Evolutionary conservation across 2,888 invertebrate species (phyloP).

Genomic region (Aelia acuminata): DNA sequence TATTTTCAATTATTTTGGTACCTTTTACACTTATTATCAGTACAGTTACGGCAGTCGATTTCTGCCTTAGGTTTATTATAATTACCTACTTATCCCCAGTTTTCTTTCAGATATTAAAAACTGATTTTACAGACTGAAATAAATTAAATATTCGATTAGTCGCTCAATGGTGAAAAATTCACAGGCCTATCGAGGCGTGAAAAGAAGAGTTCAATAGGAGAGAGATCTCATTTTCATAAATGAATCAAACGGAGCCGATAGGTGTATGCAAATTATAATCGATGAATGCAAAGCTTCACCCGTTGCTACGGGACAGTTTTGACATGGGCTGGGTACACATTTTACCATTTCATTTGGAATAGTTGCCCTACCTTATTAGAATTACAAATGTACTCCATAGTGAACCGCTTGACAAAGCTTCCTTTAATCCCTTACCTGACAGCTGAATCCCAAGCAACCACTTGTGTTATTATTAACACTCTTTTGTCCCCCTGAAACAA

Average conservation of each 20-base stretch:
- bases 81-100: background rate
- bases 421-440: conserved; percentile 45
- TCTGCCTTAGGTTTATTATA: background rate
- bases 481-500: conserved; percentile 27
- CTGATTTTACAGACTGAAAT: background rate
- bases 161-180: background rate
- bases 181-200: background rate
- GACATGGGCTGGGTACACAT: conserved; percentile 51
- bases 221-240: conserved; percentile 34
- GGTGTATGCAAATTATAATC: conserved; percentile 24
- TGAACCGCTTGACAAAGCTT: conserved; percentile 33
- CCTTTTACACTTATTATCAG: no score
- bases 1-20: no score
- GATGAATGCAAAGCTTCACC: conserved; percentile 26
- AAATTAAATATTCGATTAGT: background rate
- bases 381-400: conserved; percentile 37
- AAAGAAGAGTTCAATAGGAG: background rate
- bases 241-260: conserved; percentile 27
- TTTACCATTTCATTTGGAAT: conserved; percentile 49
- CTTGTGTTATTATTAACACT: conserved; percentile 42
- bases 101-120: no score
- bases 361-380: conserved; percentile 23
- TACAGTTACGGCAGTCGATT: no score
- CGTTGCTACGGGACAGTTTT: conserved; percentile 21
- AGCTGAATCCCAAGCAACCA: conserved; percentile 46